Percentiles rank a stretch among this genome's conserved stretches.
phyloP scores from a whole-genome alignment of 2,888 invertebrate genomes.

The Hyalella azteca region DNA sequence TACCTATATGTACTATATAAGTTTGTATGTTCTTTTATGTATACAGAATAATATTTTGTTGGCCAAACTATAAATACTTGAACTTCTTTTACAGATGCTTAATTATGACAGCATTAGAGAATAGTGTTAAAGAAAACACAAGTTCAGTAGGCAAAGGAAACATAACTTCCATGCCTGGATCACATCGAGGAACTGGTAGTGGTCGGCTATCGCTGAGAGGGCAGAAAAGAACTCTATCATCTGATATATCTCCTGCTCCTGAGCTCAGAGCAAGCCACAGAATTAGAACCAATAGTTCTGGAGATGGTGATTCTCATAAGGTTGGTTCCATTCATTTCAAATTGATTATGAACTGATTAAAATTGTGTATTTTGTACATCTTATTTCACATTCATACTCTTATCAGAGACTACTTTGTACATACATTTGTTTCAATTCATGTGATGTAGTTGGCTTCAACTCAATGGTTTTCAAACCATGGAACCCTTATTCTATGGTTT shows the following conservation, averaged over 20 bases:
- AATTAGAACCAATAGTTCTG: slow-evolving; percentile 50
- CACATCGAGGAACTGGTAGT: slow-evolving; percentile 22
- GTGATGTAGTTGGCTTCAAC: no score
- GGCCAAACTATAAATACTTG: no score
- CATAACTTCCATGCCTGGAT: slow-evolving; percentile 6
- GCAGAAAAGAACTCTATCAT: slow-evolving; percentile 46
- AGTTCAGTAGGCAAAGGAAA: neutral
- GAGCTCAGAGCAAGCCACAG: slow-evolving; percentile 56
- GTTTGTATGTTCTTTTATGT: no score
- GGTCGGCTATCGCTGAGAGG: slow-evolving; percentile 51
- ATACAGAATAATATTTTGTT: no score
- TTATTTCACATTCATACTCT: no score
- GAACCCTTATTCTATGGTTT: no score
- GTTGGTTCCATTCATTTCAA: neutral
- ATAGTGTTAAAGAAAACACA: slow-evolving; percentile 26
- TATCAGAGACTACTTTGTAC: no score
- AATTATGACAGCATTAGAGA: slow-evolving; percentile 50
- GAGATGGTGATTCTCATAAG: slow-evolving; percentile 35
- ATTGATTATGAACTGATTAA: no score
- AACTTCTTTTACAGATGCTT: neutral
- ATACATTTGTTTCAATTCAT: no score
- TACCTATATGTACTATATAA: no score
- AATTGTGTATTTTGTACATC: no score
- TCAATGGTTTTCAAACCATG: no score
- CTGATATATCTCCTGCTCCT: slow-evolving; percentile 57